Conservation (phyloP, 2,888 invertebrate genomes). For the Drosophila niveifrons region DNA sequence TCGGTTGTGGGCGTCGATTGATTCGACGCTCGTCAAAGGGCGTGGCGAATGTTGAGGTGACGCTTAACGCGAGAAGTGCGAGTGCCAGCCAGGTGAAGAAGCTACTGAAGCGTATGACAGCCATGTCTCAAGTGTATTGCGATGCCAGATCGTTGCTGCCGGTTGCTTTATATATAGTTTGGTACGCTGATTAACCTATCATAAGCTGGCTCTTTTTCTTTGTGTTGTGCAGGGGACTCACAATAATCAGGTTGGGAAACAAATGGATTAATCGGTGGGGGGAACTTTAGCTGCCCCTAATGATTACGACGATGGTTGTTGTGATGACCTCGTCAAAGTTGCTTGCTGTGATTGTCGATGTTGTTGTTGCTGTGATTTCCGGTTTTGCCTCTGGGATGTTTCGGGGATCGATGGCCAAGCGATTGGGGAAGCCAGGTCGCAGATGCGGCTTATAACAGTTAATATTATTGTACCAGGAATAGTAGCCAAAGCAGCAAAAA, state of each 20-base stretch:
- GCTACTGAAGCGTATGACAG: conserved; percentile 32
- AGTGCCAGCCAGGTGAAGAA: conserved; percentile 45
- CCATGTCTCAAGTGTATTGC: conserved; percentile 42
- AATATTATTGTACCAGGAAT: not conserved
- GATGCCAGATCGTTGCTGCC: not conserved
- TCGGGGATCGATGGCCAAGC: conserved; percentile 58
- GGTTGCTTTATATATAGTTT: conserved; percentile 36
- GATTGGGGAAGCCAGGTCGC: conserved; percentile 71
- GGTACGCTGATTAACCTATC: conserved; percentile 39
- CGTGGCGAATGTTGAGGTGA: conserved; percentile 27
- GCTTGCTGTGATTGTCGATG: conserved; percentile 14
- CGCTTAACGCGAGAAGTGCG: conserved; percentile 29
- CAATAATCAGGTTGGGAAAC: conserved; percentile 37
- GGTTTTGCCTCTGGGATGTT: conserved; percentile 18
- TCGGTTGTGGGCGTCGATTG: conserved; percentile 23
- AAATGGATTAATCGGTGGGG: conserved; percentile 19
- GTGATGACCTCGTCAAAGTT: conserved; percentile 44
- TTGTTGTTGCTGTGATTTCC: conserved; percentile 14
- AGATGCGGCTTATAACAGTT: conserved; percentile 29
- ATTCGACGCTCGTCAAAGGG: conserved; percentile 55
- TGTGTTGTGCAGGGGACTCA: conserved; percentile 38
- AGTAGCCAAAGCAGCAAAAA: conserved; percentile 22
- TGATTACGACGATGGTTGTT: conserved; percentile 31
- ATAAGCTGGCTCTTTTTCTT: conserved; percentile 19
- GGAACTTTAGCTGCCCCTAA: conserved; percentile 19